These are phyloP conservation scores for Vanacampus margaritifer DNA, from an alignment of 2,113 vertebrate species.

Conservation along the genomic window DNA sequence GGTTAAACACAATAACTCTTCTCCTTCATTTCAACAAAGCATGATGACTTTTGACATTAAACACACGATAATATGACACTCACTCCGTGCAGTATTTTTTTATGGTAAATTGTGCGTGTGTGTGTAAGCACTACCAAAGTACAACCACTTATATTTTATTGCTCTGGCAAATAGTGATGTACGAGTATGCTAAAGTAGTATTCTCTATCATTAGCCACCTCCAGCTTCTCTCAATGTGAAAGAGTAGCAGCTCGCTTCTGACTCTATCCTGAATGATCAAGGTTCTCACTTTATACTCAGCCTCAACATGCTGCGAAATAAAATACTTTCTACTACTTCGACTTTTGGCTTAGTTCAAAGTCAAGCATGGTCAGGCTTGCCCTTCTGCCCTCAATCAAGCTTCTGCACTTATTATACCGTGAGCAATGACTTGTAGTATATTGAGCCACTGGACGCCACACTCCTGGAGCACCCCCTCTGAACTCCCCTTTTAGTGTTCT, in stretches of 20 bases:
- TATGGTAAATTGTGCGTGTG: neutral
- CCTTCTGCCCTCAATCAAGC: neutral
- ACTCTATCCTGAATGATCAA: neutral
- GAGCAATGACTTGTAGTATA: neutral
- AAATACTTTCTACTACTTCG: neutral
- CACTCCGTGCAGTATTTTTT: neutral
- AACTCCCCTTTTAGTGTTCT: no score
- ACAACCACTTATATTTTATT: no score
- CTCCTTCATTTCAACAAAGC: neutral
- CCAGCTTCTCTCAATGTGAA: neutral
- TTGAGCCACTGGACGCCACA: no score
- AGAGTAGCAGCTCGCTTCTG: neutral
- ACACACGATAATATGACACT: neutral
- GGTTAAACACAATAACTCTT: constrained; percentile 2
- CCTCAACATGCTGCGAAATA: neutral
- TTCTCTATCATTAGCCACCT: neutral
- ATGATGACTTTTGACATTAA: neutral
- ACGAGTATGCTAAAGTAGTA: neutral
- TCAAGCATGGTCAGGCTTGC: no score
- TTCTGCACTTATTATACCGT: neutral
- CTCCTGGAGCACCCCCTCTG: no score
- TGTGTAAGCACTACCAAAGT: neutral
- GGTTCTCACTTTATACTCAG: neutral
- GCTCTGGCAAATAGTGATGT: neutral
- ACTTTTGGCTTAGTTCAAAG: neutral